Conservation (phyloP, 2,113 vertebrate genomes). For the Isichthys henryi region DNA sequence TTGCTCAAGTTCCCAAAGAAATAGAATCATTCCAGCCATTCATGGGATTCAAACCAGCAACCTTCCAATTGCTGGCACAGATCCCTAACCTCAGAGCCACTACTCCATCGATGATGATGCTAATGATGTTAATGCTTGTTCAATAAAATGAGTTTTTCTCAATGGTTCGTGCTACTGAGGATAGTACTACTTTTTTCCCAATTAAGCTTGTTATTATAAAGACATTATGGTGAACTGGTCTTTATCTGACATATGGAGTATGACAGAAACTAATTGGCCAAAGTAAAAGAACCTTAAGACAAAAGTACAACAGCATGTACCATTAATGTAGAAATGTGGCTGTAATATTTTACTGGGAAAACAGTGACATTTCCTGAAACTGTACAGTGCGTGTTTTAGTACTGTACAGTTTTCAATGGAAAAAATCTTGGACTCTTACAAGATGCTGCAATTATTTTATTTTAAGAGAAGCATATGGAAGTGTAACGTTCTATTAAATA, state of each 20-base stretch:
- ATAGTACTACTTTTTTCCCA: background rate
- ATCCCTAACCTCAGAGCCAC: too few relatives aligned
- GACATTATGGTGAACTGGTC: background rate
- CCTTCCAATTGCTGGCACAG: too few relatives aligned
- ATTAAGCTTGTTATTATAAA: background rate
- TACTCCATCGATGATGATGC: too few relatives aligned
- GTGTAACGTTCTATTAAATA: background rate
- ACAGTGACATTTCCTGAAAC: background rate
- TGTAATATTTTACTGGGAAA: background rate
- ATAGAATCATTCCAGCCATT: too few relatives aligned
- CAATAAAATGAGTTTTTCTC: background rate
- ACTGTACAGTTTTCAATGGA: background rate
- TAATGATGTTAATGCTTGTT: background rate
- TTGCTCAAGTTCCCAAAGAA: too few relatives aligned
- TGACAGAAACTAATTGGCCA: background rate
- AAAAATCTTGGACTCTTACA: background rate
- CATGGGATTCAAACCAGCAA: too few relatives aligned
- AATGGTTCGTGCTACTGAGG: background rate
- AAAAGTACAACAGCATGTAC: background rate
- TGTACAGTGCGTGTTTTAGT: background rate
- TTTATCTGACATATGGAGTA: background rate
- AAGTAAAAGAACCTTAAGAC: background rate
- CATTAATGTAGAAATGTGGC: background rate
- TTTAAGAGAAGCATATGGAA: background rate
- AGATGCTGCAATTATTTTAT: background rate